Percentiles rank a stretch among this genome's conserved stretches.
Evolutionary conservation across 2,113 vertebrate species (phyloP).

Genomic region (Corapipo altera): DNA sequence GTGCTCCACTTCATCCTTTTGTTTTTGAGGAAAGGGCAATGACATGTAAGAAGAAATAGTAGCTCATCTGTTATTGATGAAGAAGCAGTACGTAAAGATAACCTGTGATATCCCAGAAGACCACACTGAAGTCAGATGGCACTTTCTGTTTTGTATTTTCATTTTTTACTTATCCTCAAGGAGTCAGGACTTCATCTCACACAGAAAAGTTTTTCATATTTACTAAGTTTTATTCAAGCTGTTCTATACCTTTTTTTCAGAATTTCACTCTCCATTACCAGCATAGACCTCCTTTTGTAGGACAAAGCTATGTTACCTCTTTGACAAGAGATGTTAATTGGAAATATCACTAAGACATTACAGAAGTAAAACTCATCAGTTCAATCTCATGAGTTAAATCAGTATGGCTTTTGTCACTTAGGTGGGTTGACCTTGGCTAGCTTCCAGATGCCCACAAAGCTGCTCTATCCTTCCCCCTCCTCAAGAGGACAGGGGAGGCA

Average conservation of each 20-base stretch:
- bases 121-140: constrained; percentile 6
- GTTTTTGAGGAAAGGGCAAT: constrained; percentile 51
- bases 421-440: neutral
- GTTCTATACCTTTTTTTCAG: neutral
- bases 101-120: constrained; percentile 41
- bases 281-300: neutral
- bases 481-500: neutral
- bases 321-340: neutral
- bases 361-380: neutral
- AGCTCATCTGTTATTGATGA: constrained; percentile 69
- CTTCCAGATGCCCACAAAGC: neutral
- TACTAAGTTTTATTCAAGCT: constrained; percentile 8
- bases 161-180: constrained; percentile 30
- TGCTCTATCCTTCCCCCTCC: neutral
- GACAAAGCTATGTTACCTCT: neutral
- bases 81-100: constrained; percentile 38
- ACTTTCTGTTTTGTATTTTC: constrained; percentile 55
- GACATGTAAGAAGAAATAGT: constrained; percentile 59
- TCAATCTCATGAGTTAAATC: neutral
- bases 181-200: constrained; percentile 22
- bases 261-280: neutral
- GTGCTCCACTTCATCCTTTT: constrained; percentile 6
- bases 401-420: neutral
- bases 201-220: neutral
- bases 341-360: neutral